Evolutionary conservation across 2,888 invertebrate species (phyloP).

Genomic region (Drosophila greeni): DNA sequence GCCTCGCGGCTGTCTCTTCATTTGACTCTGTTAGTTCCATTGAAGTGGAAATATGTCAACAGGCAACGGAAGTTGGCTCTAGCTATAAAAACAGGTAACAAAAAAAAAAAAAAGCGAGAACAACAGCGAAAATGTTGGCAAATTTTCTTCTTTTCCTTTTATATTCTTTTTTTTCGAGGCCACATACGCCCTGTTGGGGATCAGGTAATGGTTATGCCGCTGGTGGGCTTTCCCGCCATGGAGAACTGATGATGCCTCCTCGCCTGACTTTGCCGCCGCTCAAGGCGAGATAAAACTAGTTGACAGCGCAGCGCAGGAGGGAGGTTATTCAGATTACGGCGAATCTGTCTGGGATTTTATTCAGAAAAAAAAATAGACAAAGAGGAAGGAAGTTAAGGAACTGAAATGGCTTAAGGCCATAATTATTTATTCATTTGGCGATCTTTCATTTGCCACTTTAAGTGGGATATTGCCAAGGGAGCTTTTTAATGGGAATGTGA

Average conservation of each 20-base stretch:
- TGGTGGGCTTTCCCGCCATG: constrained; percentile 30
- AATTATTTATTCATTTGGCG: constrained; percentile 30
- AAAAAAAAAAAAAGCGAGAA: constrained; percentile 29
- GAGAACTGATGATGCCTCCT: constrained; percentile 28
- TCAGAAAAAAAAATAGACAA: constrained; percentile 1
- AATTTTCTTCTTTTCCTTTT: constrained; percentile 13
- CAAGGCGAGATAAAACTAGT: constrained; percentile 67
- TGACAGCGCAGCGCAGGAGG: constrained; percentile 47
- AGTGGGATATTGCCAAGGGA: constrained; percentile 3
- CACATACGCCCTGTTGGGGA: constrained; percentile 57
- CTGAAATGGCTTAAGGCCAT: constrained; percentile 23
- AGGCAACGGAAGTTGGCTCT: constrained; percentile 70
- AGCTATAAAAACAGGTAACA: constrained; percentile 45
- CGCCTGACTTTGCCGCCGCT: constrained; percentile 45
- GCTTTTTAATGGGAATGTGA: not conserved
- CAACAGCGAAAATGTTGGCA: constrained; percentile 36
- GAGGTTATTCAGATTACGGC: constrained; percentile 14
- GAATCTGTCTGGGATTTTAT: constrained; percentile 17
- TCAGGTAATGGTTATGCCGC: constrained; percentile 71
- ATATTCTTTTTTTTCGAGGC: constrained; percentile 23
- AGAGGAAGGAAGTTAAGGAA: constrained; percentile 9
- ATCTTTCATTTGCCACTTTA: constrained; percentile 13
- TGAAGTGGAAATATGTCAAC: constrained; percentile 75
- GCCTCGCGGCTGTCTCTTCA: constrained; percentile 57
- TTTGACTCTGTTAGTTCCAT: constrained; percentile 59